Percentiles rank a stretch among this genome's conserved stretches.
phyloP scores from a whole-genome alignment of 2,113 vertebrate genomes.

The Pachypanchax playfairii region DNA sequence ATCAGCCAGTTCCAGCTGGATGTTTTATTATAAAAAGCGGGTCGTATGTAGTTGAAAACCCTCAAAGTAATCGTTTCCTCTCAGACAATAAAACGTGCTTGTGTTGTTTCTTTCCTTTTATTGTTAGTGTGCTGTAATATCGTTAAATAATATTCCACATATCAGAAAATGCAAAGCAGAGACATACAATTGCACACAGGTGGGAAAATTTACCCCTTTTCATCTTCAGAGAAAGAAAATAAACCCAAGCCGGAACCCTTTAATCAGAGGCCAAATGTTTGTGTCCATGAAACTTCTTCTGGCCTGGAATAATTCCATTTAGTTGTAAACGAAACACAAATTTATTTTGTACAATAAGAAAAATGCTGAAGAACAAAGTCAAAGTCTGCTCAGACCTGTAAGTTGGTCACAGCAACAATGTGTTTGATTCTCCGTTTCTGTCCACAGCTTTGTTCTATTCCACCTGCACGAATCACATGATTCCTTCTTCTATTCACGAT shows the following conservation, averaged over 20 bases:
- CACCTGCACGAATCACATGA: slow-evolving; percentile 46
- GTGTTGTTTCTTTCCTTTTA: slow-evolving; percentile 9
- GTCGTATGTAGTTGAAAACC: background rate
- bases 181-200: background rate
- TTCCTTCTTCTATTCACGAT: slow-evolving; percentile 44
- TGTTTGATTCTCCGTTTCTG: too few relatives aligned
- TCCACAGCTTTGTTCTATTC: slow-evolving; percentile 16
- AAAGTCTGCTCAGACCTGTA: slow-evolving; percentile 22
- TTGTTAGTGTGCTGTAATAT: slow-evolving; percentile 17
- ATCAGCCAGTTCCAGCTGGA: too few relatives aligned
- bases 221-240: slow-evolving; percentile 42
- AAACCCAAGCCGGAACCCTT: slow-evolving; percentile 33
- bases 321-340: slow-evolving; percentile 33
- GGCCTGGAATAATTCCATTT: slow-evolving; percentile 6
- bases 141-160: background rate
- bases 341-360: slow-evolving; percentile 30
- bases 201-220: slow-evolving; percentile 60
- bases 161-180: background rate
- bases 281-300: background rate
- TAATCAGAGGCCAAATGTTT: slow-evolving; percentile 5
- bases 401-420: slow-evolving; percentile 29
- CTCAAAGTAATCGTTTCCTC: slow-evolving; percentile 20
- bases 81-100: slow-evolving; percentile 38
- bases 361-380: background rate
- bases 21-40: background rate